These are phyloP conservation scores for Metallyticus violacea DNA, from an alignment of 2,888 invertebrate genomes.

Conservation along the genomic window DNA sequence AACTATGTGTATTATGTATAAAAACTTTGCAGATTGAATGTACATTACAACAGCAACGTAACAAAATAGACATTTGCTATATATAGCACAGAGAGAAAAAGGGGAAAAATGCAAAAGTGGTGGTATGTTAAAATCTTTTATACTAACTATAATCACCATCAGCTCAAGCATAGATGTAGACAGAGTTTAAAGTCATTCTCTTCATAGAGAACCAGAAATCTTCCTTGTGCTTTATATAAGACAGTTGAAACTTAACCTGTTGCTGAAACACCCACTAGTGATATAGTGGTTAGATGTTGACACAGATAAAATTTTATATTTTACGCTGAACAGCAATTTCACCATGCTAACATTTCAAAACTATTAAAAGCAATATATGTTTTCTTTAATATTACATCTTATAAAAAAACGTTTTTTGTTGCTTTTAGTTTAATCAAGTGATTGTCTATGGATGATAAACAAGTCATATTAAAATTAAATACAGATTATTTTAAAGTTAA, in stretches of 20 bases:
- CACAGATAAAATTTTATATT: neutral
- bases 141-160: neutral
- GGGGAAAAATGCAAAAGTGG: neutral
- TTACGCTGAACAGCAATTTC: neutral
- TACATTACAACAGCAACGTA: no score
- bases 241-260: neutral
- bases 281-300: neutral
- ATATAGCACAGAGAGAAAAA: neutral
- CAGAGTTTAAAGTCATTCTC: neutral
- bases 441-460: neutral
- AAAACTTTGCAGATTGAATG: no score
- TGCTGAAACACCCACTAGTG: neutral
- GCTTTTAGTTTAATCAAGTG: neutral
- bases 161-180: neutral
- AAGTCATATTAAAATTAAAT: neutral
- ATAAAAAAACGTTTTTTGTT: neutral
- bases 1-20: neutral
- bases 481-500: neutral
- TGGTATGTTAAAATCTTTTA: neutral
- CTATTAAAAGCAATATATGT: neutral
- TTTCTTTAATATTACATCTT: neutral
- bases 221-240: neutral
- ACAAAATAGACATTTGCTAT: neutral
- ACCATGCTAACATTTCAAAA: neutral
- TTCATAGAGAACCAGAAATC: no score